Evolutionary conservation across 2,888 invertebrate genomes (phyloP).

Genomic region (Maniola hyperantus): DNA sequence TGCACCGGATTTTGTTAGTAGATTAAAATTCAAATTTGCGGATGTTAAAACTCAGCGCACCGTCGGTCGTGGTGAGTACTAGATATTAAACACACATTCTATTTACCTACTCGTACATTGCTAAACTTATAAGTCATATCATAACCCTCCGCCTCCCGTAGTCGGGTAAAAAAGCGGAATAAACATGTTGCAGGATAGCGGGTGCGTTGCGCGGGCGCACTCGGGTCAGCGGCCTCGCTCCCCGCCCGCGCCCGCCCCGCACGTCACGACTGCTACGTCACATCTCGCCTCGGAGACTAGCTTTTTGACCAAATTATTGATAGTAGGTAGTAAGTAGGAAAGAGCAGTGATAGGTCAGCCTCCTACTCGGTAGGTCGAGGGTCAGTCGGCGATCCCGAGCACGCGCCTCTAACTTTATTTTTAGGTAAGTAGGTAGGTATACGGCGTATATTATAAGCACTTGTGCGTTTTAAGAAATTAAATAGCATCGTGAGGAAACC

Average conservation of each 20-base stretch:
- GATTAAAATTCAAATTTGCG: too few species aligned
- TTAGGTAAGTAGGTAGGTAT: too few species aligned
- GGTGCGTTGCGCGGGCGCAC: conserved; percentile 45
- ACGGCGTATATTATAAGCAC: too few species aligned
- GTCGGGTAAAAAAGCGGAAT: conserved; percentile 49
- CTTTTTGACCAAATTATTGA: conserved; percentile 33
- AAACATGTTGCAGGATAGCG: conserved; percentile 50
- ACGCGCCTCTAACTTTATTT: too few species aligned
- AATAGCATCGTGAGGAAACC: too few species aligned
- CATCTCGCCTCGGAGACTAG: conserved; percentile 26
- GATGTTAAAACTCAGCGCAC: too few species aligned
- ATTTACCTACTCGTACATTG: too few species aligned
- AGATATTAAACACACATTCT: background rate
- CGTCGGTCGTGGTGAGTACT: too few species aligned
- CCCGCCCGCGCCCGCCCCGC: conserved; percentile 37
- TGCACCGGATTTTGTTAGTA: too few species aligned
- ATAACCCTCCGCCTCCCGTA: background rate
- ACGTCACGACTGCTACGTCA: conserved; percentile 4
- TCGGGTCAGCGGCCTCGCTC: conserved; percentile 66
- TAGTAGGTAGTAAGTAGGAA: background rate
- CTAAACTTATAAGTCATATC: background rate
- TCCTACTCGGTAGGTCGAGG: too few species aligned
- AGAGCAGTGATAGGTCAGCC: background rate
- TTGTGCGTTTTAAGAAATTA: too few species aligned
- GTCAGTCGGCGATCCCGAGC: too few species aligned